Percentiles rank a stretch among this genome's conserved stretches.
These are phyloP conservation scores for Romanogobio albipinnatus DNA, from an alignment of 2,113 vertebrate genomes.

Conservation along the genomic window DNA sequence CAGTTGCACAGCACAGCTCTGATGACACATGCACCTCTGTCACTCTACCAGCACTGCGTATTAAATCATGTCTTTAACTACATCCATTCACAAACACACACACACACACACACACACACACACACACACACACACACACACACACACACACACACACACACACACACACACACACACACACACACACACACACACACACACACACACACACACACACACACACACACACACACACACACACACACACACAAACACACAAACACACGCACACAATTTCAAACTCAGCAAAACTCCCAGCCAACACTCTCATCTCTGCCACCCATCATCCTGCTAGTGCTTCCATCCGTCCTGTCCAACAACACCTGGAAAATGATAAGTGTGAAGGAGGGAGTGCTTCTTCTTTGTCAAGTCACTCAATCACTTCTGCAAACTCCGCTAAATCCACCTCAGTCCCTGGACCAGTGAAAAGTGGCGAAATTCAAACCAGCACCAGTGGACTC, in stretches of 20 bases:
- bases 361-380: background rate
- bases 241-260: slow-evolving; percentile 23
- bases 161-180: slow-evolving; percentile 14
- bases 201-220: slow-evolving; percentile 25
- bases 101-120: slow-evolving; percentile 17
- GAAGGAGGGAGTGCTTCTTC: background rate
- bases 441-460: slow-evolving; percentile 4
- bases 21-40: slow-evolving; percentile 48
- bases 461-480: slow-evolving; percentile 7
- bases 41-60: slow-evolving; percentile 37
- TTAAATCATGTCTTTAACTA: slow-evolving; percentile 58
- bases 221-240: slow-evolving; percentile 15
- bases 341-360: background rate
- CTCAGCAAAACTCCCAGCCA: slow-evolving; percentile 43
- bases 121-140: slow-evolving; percentile 27
- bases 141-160: slow-evolving; percentile 13
- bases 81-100: slow-evolving; percentile 24
- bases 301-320: background rate
- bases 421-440: slow-evolving; percentile 4
- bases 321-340: background rate
- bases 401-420: slow-evolving; percentile 9
- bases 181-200: slow-evolving; percentile 14
- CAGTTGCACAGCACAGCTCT: slow-evolving; percentile 18
- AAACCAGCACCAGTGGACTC: slow-evolving; percentile 11
- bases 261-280: slow-evolving; percentile 1